These are phyloP conservation scores for Riparia riparia DNA, from an alignment of 2,113 vertebrate genomes.

Conservation along the genomic window DNA sequence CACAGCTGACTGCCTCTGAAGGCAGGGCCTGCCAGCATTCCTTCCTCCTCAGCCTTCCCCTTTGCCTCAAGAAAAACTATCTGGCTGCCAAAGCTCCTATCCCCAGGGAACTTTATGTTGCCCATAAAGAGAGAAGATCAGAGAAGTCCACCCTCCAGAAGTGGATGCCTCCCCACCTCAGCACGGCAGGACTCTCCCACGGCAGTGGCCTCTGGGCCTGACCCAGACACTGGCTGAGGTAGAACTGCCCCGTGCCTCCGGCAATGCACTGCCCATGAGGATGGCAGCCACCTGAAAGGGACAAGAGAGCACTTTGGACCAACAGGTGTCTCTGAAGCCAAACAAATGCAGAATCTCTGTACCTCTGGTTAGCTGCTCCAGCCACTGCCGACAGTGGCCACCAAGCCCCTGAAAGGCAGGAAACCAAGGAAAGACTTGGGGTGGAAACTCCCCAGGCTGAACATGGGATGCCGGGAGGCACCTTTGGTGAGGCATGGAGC, in stretches of 20 bases:
- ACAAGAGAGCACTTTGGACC: not conserved
- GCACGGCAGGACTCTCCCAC: not conserved
- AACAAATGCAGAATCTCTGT: not conserved
- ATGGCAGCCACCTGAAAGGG: not conserved
- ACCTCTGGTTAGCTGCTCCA: not conserved
- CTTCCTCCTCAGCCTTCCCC: not conserved
- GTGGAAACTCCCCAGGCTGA: not conserved
- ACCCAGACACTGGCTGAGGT: accelerated
- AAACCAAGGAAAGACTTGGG: not conserved
- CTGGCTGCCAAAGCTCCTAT: not conserved
- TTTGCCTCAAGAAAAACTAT: not conserved
- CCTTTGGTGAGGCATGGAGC: accelerated
- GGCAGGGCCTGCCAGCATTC: accelerated
- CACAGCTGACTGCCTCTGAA: not conserved
- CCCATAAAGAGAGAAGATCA: not conserved
- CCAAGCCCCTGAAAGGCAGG: not conserved
- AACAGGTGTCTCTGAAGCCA: not conserved
- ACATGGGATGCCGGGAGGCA: not conserved
- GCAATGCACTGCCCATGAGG: not conserved
- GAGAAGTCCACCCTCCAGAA: not conserved
- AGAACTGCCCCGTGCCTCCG: accelerated
- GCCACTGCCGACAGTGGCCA: not conserved
- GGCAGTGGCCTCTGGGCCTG: accelerated
- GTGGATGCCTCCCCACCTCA: not conserved
- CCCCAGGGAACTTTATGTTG: not conserved